phyloP scores from a whole-genome alignment of 2,113 vertebrate genomes.

The Tachycineta bicolor region DNA sequence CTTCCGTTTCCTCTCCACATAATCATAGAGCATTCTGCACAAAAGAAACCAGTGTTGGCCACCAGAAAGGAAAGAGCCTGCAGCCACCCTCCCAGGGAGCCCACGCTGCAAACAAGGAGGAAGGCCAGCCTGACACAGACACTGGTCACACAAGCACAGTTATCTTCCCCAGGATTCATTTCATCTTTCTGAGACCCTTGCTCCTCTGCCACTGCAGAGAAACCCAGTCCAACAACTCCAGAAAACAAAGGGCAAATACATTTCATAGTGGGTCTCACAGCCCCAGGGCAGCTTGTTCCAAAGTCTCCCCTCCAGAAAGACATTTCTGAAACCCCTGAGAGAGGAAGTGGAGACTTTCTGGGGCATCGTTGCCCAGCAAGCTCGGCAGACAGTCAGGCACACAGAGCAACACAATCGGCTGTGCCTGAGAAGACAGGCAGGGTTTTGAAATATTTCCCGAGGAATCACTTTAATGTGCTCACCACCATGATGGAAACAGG shows the following conservation, averaged over 20 bases:
- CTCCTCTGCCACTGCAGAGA: background rate
- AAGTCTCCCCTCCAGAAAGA: background rate
- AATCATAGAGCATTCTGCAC: slow-evolving; percentile 92
- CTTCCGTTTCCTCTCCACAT: slow-evolving; percentile 90
- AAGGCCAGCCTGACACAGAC: background rate
- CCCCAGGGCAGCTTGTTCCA: background rate
- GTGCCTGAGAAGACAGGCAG: background rate
- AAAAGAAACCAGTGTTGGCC: background rate
- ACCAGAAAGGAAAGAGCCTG: background rate
- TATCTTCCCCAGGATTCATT: background rate
- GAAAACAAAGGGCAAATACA: background rate
- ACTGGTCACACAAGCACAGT: background rate
- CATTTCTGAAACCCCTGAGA: background rate
- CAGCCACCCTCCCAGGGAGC: background rate
- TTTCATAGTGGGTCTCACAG: accelerated
- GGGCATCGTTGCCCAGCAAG: accelerated
- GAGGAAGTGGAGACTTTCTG: background rate
- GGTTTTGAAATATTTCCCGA: background rate
- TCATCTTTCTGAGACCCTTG: background rate
- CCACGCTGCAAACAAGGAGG: accelerated
- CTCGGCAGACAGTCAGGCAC: no score
- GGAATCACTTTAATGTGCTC: accelerated
- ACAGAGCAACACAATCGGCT: accelerated
- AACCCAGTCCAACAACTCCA: background rate
- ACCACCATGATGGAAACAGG: accelerated